Evolutionary conservation across 2,113 vertebrate genomes (phyloP).

Genomic region (Fukomys damarensis): DNA sequence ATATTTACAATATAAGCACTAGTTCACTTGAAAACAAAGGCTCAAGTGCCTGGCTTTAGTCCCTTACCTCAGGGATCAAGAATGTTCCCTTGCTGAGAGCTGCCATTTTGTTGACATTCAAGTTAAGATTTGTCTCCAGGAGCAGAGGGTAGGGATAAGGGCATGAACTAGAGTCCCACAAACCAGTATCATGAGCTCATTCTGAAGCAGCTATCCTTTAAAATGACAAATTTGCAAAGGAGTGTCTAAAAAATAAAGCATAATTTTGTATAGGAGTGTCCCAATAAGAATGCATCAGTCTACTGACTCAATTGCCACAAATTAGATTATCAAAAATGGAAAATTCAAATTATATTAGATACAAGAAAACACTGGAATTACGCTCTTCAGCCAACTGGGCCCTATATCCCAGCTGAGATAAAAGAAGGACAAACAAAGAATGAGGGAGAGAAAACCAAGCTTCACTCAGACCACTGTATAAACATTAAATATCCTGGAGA

Average conservation of each 20-base stretch:
- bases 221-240: not conserved
- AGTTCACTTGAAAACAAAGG: constrained; percentile 62
- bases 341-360: not conserved
- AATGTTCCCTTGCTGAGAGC: constrained; percentile 74
- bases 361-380: not conserved
- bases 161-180: not conserved
- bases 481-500: constrained; percentile 9
- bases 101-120: constrained; percentile 64
- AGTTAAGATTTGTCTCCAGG: constrained; percentile 26
- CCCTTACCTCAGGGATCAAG: constrained; percentile 59
- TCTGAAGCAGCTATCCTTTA: not conserved
- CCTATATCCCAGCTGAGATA: not conserved
- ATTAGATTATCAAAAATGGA: not conserved
- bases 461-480: not conserved
- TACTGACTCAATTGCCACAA: not conserved
- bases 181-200: not conserved
- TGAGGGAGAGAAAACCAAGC: constrained; percentile 12
- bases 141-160: not conserved
- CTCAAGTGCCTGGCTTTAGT: constrained; percentile 50
- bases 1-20: constrained; percentile 73
- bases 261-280: not conserved
- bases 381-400: not conserved
- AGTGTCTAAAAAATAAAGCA: not conserved
- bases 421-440: constrained; percentile 1
- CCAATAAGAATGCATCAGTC: not conserved